These are phyloP conservation scores for Pygoscelis adeliae DNA, from an alignment of 2,113 vertebrate genomes.

Conservation along the genomic window DNA sequence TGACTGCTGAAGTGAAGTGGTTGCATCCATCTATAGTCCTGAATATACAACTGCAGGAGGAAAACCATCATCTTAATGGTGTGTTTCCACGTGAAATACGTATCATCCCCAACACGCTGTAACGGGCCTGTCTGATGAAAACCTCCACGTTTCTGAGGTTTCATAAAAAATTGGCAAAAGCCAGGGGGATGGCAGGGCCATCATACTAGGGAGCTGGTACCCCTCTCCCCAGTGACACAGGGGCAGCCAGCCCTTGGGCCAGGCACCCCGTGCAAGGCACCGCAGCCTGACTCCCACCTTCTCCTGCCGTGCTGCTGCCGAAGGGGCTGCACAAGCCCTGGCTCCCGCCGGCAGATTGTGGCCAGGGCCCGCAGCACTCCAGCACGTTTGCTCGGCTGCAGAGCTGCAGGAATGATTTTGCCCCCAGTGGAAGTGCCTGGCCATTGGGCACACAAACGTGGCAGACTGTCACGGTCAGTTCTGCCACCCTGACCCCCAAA, in stretches of 20 bases:
- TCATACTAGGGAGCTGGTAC: background rate
- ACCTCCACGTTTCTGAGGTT: background rate
- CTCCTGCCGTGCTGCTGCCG: background rate
- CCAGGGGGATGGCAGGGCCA: too few relatives aligned
- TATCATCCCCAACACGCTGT: background rate
- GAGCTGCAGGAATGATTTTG: background rate
- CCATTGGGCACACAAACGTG: background rate
- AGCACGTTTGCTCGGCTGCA: background rate
- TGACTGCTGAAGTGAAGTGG: background rate
- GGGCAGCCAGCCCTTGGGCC: background rate
- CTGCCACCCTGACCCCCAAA: background rate
- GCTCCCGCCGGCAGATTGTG: background rate
- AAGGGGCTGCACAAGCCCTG: fast-evolving
- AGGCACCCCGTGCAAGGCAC: background rate
- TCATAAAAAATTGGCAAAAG: background rate
- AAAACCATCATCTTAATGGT: background rate
- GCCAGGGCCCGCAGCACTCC: background rate
- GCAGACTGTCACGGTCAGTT: background rate
- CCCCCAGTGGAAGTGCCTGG: background rate
- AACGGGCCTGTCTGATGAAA: background rate
- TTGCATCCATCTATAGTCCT: background rate
- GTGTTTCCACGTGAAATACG: background rate
- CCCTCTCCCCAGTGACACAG: background rate
- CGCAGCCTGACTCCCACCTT: background rate
- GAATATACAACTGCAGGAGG: background rate